Base-by-base conservation (phyloP, 2,888 invertebrate genomes). In the Leptopterna dolabrata region DNA sequence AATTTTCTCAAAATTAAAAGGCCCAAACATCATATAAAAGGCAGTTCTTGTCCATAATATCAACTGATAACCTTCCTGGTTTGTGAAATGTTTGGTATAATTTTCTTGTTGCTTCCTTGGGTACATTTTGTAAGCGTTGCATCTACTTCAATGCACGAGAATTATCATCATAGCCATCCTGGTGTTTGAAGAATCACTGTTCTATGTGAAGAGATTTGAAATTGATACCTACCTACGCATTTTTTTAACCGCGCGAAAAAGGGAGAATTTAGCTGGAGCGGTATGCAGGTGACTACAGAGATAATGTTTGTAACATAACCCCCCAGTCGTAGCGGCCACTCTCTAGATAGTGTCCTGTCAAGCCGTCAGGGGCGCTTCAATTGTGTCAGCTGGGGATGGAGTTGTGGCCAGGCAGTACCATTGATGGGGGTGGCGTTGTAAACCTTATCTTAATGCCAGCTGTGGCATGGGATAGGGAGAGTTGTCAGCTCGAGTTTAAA, bases 311-410 rank as follows among this genome's bases (percentile, higher is more conserved):
- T 73, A 73, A 73, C 30, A 41, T 41, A 73, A 30, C 73, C 36
- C 71, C 41, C 73, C 13, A 19, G 73, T n/a, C 73, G 30, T 30
- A 73, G 73, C 3, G 73, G 73, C 36, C 36, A 30, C 36, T 36
- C 30, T 30, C 36, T 36, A 30, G 73, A 73, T 73, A 73, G 73
- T 73, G 73, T 36, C 36, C 73, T 73, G 73, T 73, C 73, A 73
- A 73, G 73, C 73, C 73, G 73, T 73, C 73, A 73, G 73, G 36
- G 73, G 73, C n/a, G 73, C 73, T 73, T 73, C 73, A 73, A 36
- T 73, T 73, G 73, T 73, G 73, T 73, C 73, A 73, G 30, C 30
- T 29, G 30, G 16, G 27, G 71, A 27, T 27, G 71, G 14, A 30
- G 71, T 30, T 29, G 36, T 19, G 4, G n/a, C 36, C 36, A 7